Percentiles rank a stretch among this genome's conserved stretches.
These are phyloP conservation scores for Paramuricea clavata DNA, from an alignment of 92 coral and sea anemone genomes.

Conservation along the genomic window DNA sequence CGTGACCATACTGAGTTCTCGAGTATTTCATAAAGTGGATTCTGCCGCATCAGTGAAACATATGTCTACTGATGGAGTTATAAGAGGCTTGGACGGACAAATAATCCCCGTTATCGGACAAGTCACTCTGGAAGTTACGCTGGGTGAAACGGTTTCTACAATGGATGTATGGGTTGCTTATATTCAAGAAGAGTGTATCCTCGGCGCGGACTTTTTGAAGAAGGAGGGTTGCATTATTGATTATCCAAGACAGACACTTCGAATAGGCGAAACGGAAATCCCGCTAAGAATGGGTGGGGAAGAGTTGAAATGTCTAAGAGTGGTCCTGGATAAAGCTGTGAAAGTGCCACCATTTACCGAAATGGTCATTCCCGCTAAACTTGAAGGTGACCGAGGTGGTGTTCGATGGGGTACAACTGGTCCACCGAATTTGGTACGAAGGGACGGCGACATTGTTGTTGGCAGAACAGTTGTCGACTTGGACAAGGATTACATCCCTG, in stretches of 20 bases:
- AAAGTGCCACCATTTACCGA: conserved; percentile 36
- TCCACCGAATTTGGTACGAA: conserved; percentile 16
- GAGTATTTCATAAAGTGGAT: conserved; percentile 25
- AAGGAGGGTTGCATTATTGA: no score
- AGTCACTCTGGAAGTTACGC: background rate
- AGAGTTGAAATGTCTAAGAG: conserved; percentile 13
- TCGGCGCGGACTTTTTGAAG: conserved; percentile 49
- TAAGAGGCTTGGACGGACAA: conserved; percentile 43
- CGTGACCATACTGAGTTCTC: conserved; percentile 45
- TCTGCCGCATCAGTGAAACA: background rate
- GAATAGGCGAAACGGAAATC: conserved; percentile 6
- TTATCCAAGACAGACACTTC: background rate
- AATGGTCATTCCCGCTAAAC: conserved; percentile 45
- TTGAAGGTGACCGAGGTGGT: conserved; percentile 4
- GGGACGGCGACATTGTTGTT: conserved; percentile 30
- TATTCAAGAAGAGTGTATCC: conserved; percentile 45
- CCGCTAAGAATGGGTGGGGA: background rate
- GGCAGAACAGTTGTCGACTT: conserved; percentile 44
- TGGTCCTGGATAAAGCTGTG: conserved; percentile 41
- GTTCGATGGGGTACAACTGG: conserved; percentile 41
- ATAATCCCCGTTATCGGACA: conserved; percentile 45
- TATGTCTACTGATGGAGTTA: conserved; percentile 12
- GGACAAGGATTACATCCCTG: conserved; percentile 39
- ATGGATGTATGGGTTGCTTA: conserved; percentile 40
- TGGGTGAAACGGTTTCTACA: conserved; percentile 14